These are phyloP conservation scores for Coccyzus lansbergi DNA, from an alignment of 2,797 vertebrate species.

Conservation along the genomic window DNA sequence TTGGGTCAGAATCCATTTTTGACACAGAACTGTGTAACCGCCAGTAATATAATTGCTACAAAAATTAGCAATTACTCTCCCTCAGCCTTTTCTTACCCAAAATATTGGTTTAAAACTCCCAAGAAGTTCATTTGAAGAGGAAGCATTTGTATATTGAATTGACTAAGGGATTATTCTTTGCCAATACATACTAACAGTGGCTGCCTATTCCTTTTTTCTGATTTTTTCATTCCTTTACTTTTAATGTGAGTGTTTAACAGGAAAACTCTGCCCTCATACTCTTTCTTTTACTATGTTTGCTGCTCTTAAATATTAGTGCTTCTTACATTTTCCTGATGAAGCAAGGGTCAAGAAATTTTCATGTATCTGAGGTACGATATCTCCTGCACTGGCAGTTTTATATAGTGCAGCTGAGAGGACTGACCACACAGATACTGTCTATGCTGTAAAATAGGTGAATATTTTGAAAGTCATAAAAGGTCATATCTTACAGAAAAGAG, in stretches of 20 bases:
- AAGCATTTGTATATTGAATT: neutral
- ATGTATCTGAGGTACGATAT: neutral
- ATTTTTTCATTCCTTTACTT: fast-evolving
- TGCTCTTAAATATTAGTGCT: neutral
- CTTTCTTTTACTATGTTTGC: neutral
- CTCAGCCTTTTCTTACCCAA: neutral
- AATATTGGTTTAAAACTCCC: neutral
- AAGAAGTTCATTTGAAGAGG: neutral
- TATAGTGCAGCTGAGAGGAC: neutral
- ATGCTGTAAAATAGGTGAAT: neutral
- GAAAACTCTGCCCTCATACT: neutral
- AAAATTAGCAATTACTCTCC: neutral
- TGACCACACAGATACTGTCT: neutral
- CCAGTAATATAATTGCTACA: neutral
- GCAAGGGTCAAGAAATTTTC: neutral
- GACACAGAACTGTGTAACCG: neutral
- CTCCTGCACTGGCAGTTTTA: neutral
- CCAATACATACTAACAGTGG: neutral
- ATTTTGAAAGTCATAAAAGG: neutral
- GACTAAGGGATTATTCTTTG: neutral
- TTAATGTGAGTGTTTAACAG: neutral
- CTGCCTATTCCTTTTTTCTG: neutral
- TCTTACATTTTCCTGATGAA: neutral
- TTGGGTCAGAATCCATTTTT: neutral
- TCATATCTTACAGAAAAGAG: neutral